Base-by-base conservation (phyloP, 2,113 vertebrate species). In the Caretta caretta region DNA sequence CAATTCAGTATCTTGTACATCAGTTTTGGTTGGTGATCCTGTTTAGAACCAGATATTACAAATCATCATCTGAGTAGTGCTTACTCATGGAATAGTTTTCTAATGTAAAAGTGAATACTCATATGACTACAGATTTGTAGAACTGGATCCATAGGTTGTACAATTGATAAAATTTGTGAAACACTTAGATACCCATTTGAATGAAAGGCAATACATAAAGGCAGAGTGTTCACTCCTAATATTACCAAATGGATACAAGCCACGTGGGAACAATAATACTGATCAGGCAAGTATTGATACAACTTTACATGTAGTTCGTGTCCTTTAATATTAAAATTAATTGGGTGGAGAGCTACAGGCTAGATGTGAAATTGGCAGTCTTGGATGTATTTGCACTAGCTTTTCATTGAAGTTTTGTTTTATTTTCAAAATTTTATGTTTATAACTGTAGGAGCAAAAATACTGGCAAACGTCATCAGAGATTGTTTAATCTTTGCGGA, bases 131-230 rank as follows among this genome's bases (percentile, higher is more conserved):
- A 0, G n/a, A 13, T 38, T 46, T 3, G 25, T 42, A 27, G 29
- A 6, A 1, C 3, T 16, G 31, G 19, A 38, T 86, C n/a, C 38
- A 11, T 35, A 54, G 1, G 1, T 2, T 29, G 54, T 2, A 17
- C 49, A 3, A 14, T 24, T 29, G 17, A 65, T 83, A 35, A 13
- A 81, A 8, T 16, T 6, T 29, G 78, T 4, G 17, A 78, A 14
- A 25, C 31, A 1, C 48, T 0, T 35, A 56, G 54, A 22, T 2
- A 19, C 2, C 5, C 7, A 0, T 78, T 31, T 1, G 17, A 20
- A 9, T 42, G 24, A n/a, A 38, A 76, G 62, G 38, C 25, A 38
- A 17, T 72, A 72, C n/a, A 20, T 20, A 38, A 42, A 62, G 53
- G 38, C 25, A 42, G 24, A 78, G 46, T n/a, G 25, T 29, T 31